A percentile compares a stretch with the other conserved stretches of the same genome.
phyloP scores from a whole-genome alignment of 2,888 invertebrate species.

The Stenolophus ochropezus region DNA sequence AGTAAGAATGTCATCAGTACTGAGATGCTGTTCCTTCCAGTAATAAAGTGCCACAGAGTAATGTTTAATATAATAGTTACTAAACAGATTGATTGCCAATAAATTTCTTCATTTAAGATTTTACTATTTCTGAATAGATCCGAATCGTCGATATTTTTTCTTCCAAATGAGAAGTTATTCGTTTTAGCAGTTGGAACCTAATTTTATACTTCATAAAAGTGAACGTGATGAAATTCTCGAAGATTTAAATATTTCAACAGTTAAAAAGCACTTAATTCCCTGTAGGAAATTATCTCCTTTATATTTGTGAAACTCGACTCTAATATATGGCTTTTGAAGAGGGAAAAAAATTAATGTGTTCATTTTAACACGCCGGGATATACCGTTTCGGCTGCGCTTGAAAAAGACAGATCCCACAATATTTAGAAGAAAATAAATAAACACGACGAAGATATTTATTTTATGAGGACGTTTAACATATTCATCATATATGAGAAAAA shows the following conservation, averaged over 20 bases:
- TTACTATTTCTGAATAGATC: too few relatives aligned
- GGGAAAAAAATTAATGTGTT: slow-evolving; percentile 41
- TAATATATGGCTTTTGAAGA: slow-evolving; percentile 18
- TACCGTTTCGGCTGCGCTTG: neutral
- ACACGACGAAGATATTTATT: neutral
- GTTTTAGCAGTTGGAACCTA: slow-evolving; percentile 10
- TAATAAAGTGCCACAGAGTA: too few relatives aligned
- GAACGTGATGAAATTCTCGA: slow-evolving; percentile 8
- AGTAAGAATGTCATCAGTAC: too few relatives aligned
- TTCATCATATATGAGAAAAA: neutral
- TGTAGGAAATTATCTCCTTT: slow-evolving; percentile 27
- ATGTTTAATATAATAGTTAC: too few relatives aligned
- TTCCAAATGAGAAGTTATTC: neutral
- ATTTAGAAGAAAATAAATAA: neutral
- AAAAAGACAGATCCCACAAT: neutral
- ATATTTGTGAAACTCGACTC: slow-evolving; percentile 17
- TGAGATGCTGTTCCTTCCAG: too few relatives aligned
- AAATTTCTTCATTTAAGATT: too few relatives aligned
- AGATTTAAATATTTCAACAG: slow-evolving; percentile 43
- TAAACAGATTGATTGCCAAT: too few relatives aligned
- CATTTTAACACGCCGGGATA: slow-evolving; percentile 8
- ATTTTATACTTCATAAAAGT: slow-evolving; percentile 26
- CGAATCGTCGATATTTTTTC: neutral
- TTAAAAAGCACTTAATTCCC: slow-evolving; percentile 37
- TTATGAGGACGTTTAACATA: neutral